Evolutionary conservation across 2,113 vertebrate genomes (phyloP).

Genomic region (Oostethus manadensis): DNA sequence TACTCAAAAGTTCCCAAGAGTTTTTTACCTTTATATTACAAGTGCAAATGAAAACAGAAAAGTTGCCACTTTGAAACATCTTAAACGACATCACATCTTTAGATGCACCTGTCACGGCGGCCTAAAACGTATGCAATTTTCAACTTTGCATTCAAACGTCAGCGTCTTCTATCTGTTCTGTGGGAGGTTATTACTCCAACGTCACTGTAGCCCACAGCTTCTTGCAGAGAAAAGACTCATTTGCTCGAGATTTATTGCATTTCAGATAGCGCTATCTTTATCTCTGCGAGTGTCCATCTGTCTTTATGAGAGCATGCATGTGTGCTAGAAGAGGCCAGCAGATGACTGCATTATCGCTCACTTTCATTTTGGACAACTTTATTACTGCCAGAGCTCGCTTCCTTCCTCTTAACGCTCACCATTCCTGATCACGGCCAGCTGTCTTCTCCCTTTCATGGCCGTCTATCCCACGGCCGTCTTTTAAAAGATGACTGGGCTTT

Average conservation of each 20-base stretch:
- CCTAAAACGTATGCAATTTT: constrained; percentile 21
- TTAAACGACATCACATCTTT: too few relatives aligned
- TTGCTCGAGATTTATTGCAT: constrained; percentile 64
- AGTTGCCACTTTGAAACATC: not conserved
- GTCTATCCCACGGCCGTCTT: not conserved
- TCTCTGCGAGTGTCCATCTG: constrained; percentile 47
- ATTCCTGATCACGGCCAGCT: constrained; percentile 12
- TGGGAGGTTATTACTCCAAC: constrained; percentile 48
- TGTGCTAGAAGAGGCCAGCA: constrained; percentile 18
- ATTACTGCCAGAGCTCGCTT: constrained; percentile 30
- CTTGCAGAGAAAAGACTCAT: constrained; percentile 50
- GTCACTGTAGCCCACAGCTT: constrained; percentile 45
- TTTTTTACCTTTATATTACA: not conserved
- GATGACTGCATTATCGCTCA: constrained; percentile 51
- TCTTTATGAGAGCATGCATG: constrained; percentile 26
- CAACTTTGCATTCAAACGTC: constrained; percentile 32
- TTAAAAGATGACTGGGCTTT: constrained; percentile 3
- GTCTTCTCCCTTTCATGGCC: constrained; percentile 5
- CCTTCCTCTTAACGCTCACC: constrained; percentile 22
- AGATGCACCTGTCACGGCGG: not conserved
- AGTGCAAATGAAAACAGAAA: not conserved
- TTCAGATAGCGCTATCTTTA: constrained; percentile 57
- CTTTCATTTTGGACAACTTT: constrained; percentile 52
- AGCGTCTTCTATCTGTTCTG: constrained; percentile 38
- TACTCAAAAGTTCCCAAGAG: too few relatives aligned